Conservation (phyloP, 37 sponge, comb jelly and placozoan species). For the Crambe crambe region DNA sequence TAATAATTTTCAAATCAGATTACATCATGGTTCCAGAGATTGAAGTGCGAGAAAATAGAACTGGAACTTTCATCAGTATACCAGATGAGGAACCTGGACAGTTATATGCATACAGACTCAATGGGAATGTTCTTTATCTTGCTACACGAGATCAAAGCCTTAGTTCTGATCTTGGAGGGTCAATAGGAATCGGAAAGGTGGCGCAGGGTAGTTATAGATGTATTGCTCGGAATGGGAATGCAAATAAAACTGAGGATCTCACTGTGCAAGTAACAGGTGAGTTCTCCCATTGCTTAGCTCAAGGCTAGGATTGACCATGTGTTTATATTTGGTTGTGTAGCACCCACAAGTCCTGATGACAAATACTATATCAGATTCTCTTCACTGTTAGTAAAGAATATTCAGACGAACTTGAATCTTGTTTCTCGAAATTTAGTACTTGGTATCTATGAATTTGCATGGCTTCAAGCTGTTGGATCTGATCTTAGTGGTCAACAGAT, state of each 20-base stretch:
- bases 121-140: not conserved
- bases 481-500: not conserved
- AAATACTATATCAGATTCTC: not conserved
- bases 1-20: not conserved
- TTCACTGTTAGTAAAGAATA: not conserved
- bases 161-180: not conserved
- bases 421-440: not conserved
- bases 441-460: not conserved
- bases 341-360: not conserved
- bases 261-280: not conserved
- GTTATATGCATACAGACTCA: slow-evolving; percentile 33
- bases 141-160: slow-evolving; percentile 5
- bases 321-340: not conserved
- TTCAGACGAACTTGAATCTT: not conserved
- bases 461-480: slow-evolving; percentile 3
- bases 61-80: not conserved
- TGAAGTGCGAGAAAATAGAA: not conserved
- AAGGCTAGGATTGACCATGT: too few species aligned
- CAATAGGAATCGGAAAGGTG: slow-evolving; percentile 8
- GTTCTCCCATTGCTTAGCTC: too few species aligned
- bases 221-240: slow-evolving; percentile 28
- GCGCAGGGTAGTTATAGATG: slow-evolving; percentile 23
- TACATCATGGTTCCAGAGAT: not conserved
- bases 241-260: not conserved
- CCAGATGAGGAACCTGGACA: slow-evolving; percentile 20